These are phyloP conservation scores for Asobara japonica DNA, from an alignment of 1,140 invertebrate species.

Conservation along the genomic window DNA sequence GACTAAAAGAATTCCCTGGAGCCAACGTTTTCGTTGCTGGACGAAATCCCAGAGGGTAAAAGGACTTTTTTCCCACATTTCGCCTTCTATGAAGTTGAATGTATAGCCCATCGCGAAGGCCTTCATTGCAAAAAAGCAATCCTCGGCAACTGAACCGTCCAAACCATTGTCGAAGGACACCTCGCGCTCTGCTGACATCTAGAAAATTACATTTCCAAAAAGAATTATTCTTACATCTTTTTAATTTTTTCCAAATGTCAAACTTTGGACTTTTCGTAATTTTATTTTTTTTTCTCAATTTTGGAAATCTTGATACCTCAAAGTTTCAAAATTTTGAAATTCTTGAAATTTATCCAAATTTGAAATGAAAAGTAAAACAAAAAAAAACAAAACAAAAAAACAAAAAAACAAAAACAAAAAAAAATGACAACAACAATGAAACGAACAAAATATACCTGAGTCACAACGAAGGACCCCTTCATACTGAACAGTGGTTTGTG, in stretches of 20 bases:
- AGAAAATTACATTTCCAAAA: too few species aligned
- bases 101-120: slow-evolving; percentile 86
- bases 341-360: too few species aligned
- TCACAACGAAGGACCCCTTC: slow-evolving; percentile 97
- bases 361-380: too few species aligned
- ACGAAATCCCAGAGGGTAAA: slow-evolving; percentile 95
- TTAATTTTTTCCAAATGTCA: too few species aligned
- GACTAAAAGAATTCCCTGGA: slow-evolving; percentile 94
- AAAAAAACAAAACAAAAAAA: too few species aligned
- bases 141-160: slow-evolving; percentile 96
- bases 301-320: too few species aligned
- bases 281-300: too few species aligned
- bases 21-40: slow-evolving; percentile 95
- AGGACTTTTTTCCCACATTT: slow-evolving; percentile 98
- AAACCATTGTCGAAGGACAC: slow-evolving; percentile 96
- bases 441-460: slow-evolving; percentile 74
- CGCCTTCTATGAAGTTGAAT: slow-evolving; percentile 94
- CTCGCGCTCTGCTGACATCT: slow-evolving; percentile 87
- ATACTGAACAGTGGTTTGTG: slow-evolving; percentile 97
- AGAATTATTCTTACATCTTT: too few species aligned
- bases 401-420: too few species aligned
- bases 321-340: too few species aligned
- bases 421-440: too few species aligned
- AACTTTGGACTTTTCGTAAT: too few species aligned
- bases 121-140: slow-evolving; percentile 96